These are phyloP conservation scores for Vanessa atalanta DNA, from an alignment of 1,140 invertebrate species.

Conservation along the genomic window DNA sequence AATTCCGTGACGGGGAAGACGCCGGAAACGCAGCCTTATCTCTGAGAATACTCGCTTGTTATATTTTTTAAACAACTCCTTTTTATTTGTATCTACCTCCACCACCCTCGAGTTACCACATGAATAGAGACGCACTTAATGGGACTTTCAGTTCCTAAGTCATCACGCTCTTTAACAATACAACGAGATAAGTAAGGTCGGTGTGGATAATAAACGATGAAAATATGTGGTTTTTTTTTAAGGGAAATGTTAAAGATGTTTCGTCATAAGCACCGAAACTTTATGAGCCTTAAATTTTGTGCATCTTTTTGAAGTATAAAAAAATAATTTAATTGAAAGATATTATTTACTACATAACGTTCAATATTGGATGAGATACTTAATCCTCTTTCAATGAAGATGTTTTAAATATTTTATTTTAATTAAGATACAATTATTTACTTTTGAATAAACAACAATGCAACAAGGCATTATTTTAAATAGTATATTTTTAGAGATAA, in stretches of 20 bases:
- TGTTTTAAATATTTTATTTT: too few species aligned
- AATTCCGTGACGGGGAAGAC: conserved; percentile 67
- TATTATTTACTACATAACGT: too few species aligned
- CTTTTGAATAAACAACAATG: too few species aligned
- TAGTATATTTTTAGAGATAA: too few species aligned
- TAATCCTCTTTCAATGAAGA: too few species aligned
- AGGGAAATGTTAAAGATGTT: conserved; percentile 8
- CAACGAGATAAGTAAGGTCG: conserved; percentile 69
- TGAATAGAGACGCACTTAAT: conserved; percentile 79
- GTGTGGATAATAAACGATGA: conserved; percentile 72
- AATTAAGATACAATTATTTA: too few species aligned
- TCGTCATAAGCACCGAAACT: background rate
- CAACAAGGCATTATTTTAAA: too few species aligned
- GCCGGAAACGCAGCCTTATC: conserved; percentile 79
- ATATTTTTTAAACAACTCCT: conserved; percentile 80
- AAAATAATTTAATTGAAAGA: too few species aligned
- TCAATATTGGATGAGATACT: too few species aligned
- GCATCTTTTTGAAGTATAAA: too few species aligned
- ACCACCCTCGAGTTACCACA: conserved; percentile 62
- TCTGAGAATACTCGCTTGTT: conserved; percentile 76
- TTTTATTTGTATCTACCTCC: conserved; percentile 67
- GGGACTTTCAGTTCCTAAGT: conserved; percentile 79
- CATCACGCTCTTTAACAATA: conserved; percentile 78
- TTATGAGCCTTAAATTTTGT: background rate
- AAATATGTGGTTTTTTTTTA: conserved; percentile 23